Evolutionary conservation across 1,140 invertebrate species (phyloP).

Genomic region (Anagrus nilaparvatae): DNA sequence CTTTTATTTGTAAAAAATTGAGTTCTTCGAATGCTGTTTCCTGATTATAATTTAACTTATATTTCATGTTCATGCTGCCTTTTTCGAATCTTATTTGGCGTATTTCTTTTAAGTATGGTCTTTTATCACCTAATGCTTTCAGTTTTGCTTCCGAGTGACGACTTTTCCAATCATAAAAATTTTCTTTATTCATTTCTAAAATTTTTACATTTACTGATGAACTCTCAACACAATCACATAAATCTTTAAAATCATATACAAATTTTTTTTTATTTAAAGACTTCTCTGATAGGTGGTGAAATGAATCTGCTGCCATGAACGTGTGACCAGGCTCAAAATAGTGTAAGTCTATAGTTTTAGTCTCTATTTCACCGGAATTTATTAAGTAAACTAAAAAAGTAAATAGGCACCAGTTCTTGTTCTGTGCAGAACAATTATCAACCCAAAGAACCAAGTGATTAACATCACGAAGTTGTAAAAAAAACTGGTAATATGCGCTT

Average conservation of each 20-base stretch:
- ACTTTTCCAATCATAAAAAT: too few species aligned
- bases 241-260: slow-evolving; percentile 2
- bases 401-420: slow-evolving; percentile 1
- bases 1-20: too few species aligned
- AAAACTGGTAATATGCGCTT: background rate
- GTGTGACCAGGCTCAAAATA: background rate
- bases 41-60: too few species aligned
- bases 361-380: background rate
- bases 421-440: slow-evolving; percentile 2
- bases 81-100: too few species aligned
- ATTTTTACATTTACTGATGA: too few species aligned
- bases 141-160: too few species aligned
- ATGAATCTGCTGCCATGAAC: background rate
- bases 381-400: background rate
- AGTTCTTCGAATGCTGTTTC: too few species aligned
- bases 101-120: too few species aligned
- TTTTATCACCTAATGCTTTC: too few species aligned
- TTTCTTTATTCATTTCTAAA: background rate
- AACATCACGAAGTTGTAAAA: background rate
- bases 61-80: too few species aligned
- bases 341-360: background rate
- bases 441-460: background rate
- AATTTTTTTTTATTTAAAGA: background rate
- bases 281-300: background rate
- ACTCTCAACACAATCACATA: too few species aligned